Evolutionary conservation across 2,113 vertebrate genomes (phyloP).

Genomic region (Gadus macrocephalus): DNA sequence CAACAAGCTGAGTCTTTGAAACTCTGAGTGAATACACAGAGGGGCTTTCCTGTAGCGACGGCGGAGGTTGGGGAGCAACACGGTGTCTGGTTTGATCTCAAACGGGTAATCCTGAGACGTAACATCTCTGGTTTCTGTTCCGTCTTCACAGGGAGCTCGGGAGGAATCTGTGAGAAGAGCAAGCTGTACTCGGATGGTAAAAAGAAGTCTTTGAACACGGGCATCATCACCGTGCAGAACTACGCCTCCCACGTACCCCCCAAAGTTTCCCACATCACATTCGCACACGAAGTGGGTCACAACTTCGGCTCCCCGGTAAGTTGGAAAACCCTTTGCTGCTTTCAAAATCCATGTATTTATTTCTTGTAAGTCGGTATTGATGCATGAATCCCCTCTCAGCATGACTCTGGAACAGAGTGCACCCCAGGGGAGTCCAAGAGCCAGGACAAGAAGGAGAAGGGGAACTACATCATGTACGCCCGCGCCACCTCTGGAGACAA

Average conservation of each 20-base stretch:
- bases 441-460: slow-evolving; percentile 95
- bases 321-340: slow-evolving; percentile 34
- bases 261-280: slow-evolving; percentile 98
- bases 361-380: slow-evolving; percentile 4
- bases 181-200: slow-evolving; percentile 98
- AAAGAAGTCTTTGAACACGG: slow-evolving; percentile 98
- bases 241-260: slow-evolving; percentile 97
- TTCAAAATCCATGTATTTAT: too few relatives aligned
- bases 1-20: too few relatives aligned
- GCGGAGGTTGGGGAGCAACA: too few relatives aligned
- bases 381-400: slow-evolving; percentile 66
- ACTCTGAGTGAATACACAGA: too few relatives aligned
- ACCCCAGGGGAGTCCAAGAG: slow-evolving; percentile 97
- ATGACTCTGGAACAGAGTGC: slow-evolving; percentile 97
- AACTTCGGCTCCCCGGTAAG: slow-evolving; percentile 99
- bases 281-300: slow-evolving; percentile 98
- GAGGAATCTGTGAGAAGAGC: slow-evolving; percentile 98
- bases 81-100: too few relatives aligned
- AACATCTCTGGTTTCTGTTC: not conserved
- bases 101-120: too few relatives aligned
- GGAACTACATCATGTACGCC: slow-evolving; percentile 99
- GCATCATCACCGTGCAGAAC: slow-evolving; percentile 98
- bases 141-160: slow-evolving; percentile 85
- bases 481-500: slow-evolving; percentile 97
- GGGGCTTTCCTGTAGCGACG: too few relatives aligned